A percentile compares a stretch with the other conserved stretches of the same genome.
These are phyloP conservation scores for Drosophila bifasciata DNA, from an alignment of 1,140 invertebrate genomes.

Conservation along the genomic window DNA sequence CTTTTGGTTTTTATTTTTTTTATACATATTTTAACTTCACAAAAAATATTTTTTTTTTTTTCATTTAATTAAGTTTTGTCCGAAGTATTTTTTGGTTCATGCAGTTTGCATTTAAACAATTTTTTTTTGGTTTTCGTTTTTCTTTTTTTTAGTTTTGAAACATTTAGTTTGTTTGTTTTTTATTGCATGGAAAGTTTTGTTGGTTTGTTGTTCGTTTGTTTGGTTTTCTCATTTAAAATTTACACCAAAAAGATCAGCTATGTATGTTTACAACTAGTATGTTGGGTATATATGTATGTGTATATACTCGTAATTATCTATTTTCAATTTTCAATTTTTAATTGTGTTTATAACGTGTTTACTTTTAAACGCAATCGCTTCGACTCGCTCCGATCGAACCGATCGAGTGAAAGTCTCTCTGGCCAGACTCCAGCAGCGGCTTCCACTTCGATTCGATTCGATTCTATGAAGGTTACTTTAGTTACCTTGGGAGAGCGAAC, in stretches of 20 bases:
- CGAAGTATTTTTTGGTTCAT: slow-evolving; percentile 50
- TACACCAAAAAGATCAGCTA: slow-evolving; percentile 75
- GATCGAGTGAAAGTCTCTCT: slow-evolving; percentile 4
- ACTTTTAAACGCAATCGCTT: slow-evolving; percentile 4
- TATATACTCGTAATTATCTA: slow-evolving; percentile 34
- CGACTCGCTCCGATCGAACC: slow-evolving; percentile 20
- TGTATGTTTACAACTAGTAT: slow-evolving; percentile 68
- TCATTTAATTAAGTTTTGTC: slow-evolving; percentile 53
- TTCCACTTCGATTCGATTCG: too few relatives aligned
- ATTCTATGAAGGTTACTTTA: too few relatives aligned
- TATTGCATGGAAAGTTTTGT: slow-evolving; percentile 49
- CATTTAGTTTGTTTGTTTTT: slow-evolving; percentile 36
- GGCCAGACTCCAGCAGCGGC: too few relatives aligned
- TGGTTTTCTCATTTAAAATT: slow-evolving; percentile 63
- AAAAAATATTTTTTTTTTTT: slow-evolving; percentile 67
- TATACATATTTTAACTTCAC: slow-evolving; percentile 77
- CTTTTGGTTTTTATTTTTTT: slow-evolving; percentile 43
- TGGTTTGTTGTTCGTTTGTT: slow-evolving; percentile 22
- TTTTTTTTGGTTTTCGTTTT: slow-evolving; percentile 6
- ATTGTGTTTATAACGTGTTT: slow-evolving; percentile 32
- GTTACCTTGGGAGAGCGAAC: too few relatives aligned
- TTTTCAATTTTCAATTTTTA: slow-evolving; percentile 38
- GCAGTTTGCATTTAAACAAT: slow-evolving; percentile 57
- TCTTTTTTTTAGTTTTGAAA: slow-evolving; percentile 51
- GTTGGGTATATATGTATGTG: slow-evolving; percentile 46